Percentiles rank a stretch among this genome's conserved stretches.
These are phyloP conservation scores for Buteo buteo DNA, from an alignment of 2,113 vertebrate genomes.

Conservation along the genomic window DNA sequence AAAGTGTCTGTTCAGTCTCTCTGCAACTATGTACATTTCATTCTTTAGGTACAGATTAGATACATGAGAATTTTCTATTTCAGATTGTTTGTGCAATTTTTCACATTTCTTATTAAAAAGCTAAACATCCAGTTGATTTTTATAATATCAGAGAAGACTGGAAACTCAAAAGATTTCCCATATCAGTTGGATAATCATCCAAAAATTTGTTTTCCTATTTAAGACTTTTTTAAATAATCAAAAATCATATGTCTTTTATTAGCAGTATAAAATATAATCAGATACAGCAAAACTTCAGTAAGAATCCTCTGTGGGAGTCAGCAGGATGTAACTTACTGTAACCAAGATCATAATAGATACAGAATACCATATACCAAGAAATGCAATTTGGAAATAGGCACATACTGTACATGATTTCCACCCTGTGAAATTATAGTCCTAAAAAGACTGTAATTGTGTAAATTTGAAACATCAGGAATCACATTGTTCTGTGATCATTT, in stretches of 20 bases:
- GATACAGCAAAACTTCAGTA: neutral
- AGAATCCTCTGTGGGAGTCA: neutral
- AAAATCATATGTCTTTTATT: neutral
- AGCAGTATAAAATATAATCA: neutral
- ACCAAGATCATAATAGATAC: neutral
- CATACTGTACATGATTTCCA: neutral
- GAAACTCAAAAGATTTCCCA: neutral
- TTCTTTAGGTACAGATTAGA: neutral
- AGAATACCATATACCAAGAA: neutral
- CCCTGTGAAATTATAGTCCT: neutral
- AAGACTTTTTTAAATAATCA: neutral
- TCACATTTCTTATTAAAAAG: neutral
- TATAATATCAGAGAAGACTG: neutral
- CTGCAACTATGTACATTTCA: neutral
- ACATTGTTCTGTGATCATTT: neutral
- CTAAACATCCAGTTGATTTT: neutral
- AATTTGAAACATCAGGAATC: conserved; percentile 6
- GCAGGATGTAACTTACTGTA: neutral
- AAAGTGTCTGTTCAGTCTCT: neutral
- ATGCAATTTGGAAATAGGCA: neutral
- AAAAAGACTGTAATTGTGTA: neutral
- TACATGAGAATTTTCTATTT: neutral
- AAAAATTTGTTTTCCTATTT: neutral
- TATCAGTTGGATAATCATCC: neutral
- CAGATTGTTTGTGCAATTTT: neutral